Evolutionary conservation across 2,797 vertebrate genomes (phyloP).

Genomic region (Coregonus suidteri): DNA sequence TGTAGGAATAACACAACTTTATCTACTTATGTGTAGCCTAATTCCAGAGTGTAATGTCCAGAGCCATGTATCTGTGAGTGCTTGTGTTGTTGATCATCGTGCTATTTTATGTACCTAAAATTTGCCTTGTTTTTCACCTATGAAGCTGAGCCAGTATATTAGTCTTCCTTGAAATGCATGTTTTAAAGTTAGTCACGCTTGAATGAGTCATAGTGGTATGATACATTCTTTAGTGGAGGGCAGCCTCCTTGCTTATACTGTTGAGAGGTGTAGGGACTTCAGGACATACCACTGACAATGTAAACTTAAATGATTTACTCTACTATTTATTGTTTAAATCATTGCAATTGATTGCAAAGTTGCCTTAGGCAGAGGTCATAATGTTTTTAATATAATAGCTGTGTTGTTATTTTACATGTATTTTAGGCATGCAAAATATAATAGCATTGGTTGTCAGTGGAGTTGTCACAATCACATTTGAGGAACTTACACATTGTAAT

Average conservation of each 20-base stretch:
- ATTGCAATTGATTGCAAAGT: background rate
- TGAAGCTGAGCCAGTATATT: background rate
- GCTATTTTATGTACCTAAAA: background rate
- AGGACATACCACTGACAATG: too few relatives aligned
- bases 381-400: too few relatives aligned
- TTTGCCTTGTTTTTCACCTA: background rate
- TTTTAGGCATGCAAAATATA: background rate
- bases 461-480: too few relatives aligned
- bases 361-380: too few relatives aligned
- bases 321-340: background rate
- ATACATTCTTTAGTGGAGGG: background rate
- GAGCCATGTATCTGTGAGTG: background rate
- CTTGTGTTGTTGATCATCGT: background rate
- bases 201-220: background rate
- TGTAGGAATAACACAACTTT: background rate
- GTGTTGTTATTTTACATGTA: background rate
- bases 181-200: background rate
- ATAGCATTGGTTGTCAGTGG: too few relatives aligned
- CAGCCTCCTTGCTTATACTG: background rate
- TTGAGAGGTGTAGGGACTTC: background rate
- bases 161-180: background rate
- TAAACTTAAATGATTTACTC: too few relatives aligned
- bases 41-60: background rate
- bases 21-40: background rate
- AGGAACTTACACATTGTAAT: too few relatives aligned